phyloP scores from a whole-genome alignment of 1,140 invertebrate genomes.

The Saccostrea cuccullata region DNA sequence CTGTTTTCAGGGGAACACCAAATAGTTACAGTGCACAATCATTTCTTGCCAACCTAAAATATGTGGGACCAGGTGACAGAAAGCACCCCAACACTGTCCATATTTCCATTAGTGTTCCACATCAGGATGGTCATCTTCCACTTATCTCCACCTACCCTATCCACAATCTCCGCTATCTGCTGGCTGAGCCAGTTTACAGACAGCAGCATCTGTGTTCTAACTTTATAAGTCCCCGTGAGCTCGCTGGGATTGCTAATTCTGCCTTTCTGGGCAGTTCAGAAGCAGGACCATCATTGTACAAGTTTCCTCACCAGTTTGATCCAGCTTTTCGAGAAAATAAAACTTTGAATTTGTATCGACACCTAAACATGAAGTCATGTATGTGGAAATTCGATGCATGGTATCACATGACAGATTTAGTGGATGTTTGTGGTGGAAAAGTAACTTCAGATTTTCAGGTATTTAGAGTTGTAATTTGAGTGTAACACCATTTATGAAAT shows the following conservation, averaged over 20 bases:
- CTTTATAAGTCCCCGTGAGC: constrained; percentile 72
- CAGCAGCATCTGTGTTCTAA: constrained; percentile 81
- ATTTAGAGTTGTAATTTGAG: not conserved
- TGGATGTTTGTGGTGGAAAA: constrained; percentile 79
- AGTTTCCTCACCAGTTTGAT: constrained; percentile 76
- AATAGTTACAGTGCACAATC: constrained; percentile 77
- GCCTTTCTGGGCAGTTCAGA: constrained; percentile 70
- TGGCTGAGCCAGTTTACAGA: constrained; percentile 78
- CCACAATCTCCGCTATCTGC: constrained; percentile 78
- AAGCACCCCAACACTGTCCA: constrained; percentile 79
- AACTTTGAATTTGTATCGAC: constrained; percentile 78
- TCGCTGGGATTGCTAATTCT: constrained; percentile 35
- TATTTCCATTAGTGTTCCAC: constrained; percentile 79
- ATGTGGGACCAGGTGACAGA: constrained; percentile 75
- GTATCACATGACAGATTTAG: constrained; percentile 80
- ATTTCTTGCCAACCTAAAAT: constrained; percentile 78
- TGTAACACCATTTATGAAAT: no score
- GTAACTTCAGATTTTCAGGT: constrained; percentile 77
- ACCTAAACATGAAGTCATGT: constrained; percentile 79
- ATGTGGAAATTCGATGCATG: constrained; percentile 80
- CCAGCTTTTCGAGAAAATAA: constrained; percentile 70
- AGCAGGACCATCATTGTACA: constrained; percentile 59
- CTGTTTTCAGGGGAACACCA: constrained; percentile 64
- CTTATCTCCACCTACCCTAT: constrained; percentile 80
- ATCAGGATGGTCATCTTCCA: constrained; percentile 80